Evolutionary conservation across 2,888 invertebrate genomes (phyloP), one percentile per base, ranked within the genome.

Genomic region (Lasioglossum malachurum): DNA sequence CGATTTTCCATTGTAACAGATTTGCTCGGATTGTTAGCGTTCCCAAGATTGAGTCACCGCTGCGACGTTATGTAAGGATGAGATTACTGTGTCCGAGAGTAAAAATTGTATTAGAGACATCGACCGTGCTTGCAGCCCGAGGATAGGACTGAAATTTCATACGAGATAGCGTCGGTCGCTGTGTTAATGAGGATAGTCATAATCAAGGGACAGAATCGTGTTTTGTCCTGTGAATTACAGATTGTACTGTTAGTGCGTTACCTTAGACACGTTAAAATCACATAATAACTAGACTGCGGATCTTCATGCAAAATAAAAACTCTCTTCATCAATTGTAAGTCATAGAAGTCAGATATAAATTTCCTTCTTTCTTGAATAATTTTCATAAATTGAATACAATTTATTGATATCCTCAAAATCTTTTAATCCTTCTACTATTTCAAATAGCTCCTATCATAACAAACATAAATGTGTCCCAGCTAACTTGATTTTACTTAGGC

Each of bases 21-120:
- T 90, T 90, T 84, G 82, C 84, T 75, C 78, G 87, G 81, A 79
- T 87, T 81, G 80, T 72, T 64, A 67, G 69, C 78, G 87, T 90
- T 87, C 88, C 84, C 90, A 84, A 84, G 89, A 89, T 90, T 87
- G 87, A 90, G 87, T 90, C 90, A 88, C 83, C 82, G 69, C 53
- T 46, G 74, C 46, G 16, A 46, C 49, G 75, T 90, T 90, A 89
- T 78, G 82, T 89, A 90, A 90, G 83, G 83, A 84, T 84, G 88
- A 75, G 83, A 82, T 87, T 88, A 87, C 84, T 80, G 64, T 69
- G 74, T 77, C 80, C 72, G 41, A 67, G 78, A 82, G 57, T 86
- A 78, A 79, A 77, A 79, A 74, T 35, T 75, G 23, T 83, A 79
- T 77, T 78, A 80, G 78, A 87, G 76, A 81, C 82, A 84, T 84